Conservation (phyloP, 2,113 vertebrate species). For the Mus spicilegus region DNA sequence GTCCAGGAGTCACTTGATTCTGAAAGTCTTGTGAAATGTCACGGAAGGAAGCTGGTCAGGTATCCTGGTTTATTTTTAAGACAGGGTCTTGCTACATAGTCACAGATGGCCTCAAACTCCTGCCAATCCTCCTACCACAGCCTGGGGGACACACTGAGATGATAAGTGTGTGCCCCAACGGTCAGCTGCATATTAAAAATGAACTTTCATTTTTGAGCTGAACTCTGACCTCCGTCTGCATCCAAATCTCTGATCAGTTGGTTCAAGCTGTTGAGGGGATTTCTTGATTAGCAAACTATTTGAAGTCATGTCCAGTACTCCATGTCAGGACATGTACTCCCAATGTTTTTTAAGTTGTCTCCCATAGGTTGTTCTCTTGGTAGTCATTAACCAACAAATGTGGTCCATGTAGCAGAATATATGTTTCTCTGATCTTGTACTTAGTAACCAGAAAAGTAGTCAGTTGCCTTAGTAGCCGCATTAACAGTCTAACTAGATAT, state of each 20-base stretch:
- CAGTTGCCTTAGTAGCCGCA: background rate
- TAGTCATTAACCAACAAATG: background rate
- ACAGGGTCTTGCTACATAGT: background rate
- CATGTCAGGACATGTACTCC: background rate
- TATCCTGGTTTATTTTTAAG: background rate
- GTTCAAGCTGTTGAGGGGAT: background rate
- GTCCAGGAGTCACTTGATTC: background rate
- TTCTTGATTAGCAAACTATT: constrained; percentile 11
- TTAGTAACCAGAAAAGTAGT: background rate
- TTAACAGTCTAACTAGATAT: background rate
- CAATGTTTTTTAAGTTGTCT: background rate
- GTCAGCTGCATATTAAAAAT: background rate
- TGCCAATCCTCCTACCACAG: background rate
- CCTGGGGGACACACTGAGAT: background rate
- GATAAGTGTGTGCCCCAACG: too few relatives aligned
- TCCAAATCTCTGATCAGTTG: background rate
- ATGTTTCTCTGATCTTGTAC: background rate
- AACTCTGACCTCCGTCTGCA: background rate
- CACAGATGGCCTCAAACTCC: background rate
- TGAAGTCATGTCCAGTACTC: background rate
- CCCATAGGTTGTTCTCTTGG: background rate
- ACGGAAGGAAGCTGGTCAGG: background rate
- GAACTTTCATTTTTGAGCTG: background rate
- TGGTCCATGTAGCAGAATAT: background rate
- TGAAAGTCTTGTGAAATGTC: background rate